Conservation (phyloP, 23 tunicate genomes). For the Styela plicata region DNA sequence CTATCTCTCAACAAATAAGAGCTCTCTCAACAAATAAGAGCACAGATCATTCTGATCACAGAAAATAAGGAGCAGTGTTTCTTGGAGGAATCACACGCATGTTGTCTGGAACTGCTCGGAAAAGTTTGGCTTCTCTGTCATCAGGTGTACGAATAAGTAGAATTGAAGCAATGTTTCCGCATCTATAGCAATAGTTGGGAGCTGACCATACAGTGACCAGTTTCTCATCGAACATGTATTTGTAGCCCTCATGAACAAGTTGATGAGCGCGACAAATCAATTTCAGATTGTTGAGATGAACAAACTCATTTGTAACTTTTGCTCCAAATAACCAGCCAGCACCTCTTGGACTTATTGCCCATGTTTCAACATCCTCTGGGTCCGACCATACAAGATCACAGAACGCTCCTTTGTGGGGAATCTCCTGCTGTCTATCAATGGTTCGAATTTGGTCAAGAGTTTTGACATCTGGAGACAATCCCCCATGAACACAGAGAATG, state of each 20-base stretch:
- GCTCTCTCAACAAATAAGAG: no score
- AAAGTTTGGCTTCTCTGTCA: conserved; percentile 81
- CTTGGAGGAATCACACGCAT: conserved; percentile 87
- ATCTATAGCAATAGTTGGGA: conserved; percentile 94
- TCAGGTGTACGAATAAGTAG: conserved; percentile 63
- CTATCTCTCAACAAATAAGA: no score
- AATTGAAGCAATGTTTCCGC: conserved; percentile 91
- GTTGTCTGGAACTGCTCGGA: conserved; percentile 90
- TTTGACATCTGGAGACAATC: conserved; percentile 88
- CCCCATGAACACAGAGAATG: conserved; percentile 95
- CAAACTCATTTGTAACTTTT: conserved; percentile 85
- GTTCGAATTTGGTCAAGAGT: conserved; percentile 95
- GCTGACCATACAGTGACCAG: conserved; percentile 97
- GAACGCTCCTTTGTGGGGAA: conserved; percentile 96
- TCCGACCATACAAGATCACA: conserved; percentile 98
- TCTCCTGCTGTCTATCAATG: conserved; percentile 93
- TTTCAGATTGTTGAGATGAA: conserved; percentile 62
- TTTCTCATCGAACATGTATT: conserved; percentile 87
- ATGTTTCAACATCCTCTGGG: conserved; percentile 90
- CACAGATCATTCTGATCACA: no score
- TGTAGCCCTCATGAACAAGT: conserved; percentile 94
- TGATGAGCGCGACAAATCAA: conserved; percentile 96
- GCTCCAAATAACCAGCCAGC: conserved; percentile 99
- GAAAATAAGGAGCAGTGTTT: conserved; percentile 84
- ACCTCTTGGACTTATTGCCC: conserved; percentile 87